A percentile compares a stretch with the other conserved stretches of the same genome.
phyloP scores from a whole-genome alignment of 2,113 vertebrate genomes.

The Callopanchax toddi region DNA sequence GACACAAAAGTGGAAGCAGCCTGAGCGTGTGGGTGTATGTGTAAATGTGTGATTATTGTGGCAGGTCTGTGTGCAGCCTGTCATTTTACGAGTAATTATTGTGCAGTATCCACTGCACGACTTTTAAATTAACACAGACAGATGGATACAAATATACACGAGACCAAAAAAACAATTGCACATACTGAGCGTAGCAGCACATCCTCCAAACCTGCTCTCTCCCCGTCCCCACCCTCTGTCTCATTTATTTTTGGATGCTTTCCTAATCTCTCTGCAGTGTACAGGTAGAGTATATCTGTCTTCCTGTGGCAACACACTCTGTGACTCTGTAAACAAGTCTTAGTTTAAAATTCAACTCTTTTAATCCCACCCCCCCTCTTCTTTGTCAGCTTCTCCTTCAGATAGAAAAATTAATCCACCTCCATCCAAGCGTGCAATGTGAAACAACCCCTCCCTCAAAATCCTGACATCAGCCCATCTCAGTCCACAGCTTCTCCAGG shows the following conservation, averaged over 20 bases:
- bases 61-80: conserved; percentile 32
- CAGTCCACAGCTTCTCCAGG: conserved; percentile 58
- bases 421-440: conserved; percentile 38
- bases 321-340: conserved; percentile 73
- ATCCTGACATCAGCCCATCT: conserved; percentile 70
- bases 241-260: conserved; percentile 40
- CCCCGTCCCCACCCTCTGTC: conserved; percentile 7
- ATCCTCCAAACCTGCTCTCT: conserved; percentile 21
- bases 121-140: neutral
- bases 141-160: neutral
- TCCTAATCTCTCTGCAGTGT: conserved; percentile 59
- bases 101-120: conserved; percentile 21
- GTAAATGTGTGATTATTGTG: conserved; percentile 24
- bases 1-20: conserved; percentile 23
- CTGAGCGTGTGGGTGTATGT: conserved; percentile 19
- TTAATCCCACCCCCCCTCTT: conserved; percentile 56
- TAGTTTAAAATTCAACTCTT: conserved; percentile 71
- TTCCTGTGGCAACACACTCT: conserved; percentile 58
- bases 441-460: conserved; percentile 48
- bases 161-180: conserved; percentile 2
- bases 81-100: conserved; percentile 48
- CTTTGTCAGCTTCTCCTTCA: conserved; percentile 39
- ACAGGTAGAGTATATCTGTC: conserved; percentile 66
- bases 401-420: conserved; percentile 62
- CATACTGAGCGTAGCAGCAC: conserved; percentile 13